A percentile compares a stretch with the other conserved stretches of the same genome.
Evolutionary conservation across 2,888 invertebrate species (phyloP).

Genomic region (Timandra comae): DNA sequence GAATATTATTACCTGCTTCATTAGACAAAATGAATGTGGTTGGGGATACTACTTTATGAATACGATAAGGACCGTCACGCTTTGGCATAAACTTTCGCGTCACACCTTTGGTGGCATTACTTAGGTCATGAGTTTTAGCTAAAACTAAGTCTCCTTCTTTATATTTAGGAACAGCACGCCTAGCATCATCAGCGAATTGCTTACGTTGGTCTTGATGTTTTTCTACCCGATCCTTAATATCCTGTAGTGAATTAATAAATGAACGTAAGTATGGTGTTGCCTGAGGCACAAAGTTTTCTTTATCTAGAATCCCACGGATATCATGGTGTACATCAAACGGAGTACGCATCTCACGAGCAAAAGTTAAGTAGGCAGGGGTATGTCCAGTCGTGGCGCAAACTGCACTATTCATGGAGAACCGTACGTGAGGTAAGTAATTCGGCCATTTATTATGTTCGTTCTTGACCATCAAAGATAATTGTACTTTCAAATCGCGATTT

Average conservation of each 20-base stretch:
- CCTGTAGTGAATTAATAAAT: not conserved
- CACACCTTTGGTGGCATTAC: conserved; percentile 7
- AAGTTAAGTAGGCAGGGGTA: conserved; percentile 26
- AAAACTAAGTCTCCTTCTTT: conserved; percentile 5
- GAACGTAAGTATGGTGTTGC: conserved; percentile 4
- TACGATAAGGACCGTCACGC: conserved; percentile 6
- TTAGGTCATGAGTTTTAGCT: conserved; percentile 2
- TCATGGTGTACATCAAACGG: conserved; percentile 6
- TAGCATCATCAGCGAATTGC: not conserved
- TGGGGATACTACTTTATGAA: conserved; percentile 2
- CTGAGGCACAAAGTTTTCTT: conserved; percentile 4
- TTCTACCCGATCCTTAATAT: conserved; percentile 1
- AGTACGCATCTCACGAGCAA: conserved; percentile 27
- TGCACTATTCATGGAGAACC: conserved; percentile 25
- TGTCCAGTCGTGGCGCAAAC: conserved; percentile 13
- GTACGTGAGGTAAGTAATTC: conserved; percentile 16
- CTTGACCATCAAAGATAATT: conserved; percentile 21
- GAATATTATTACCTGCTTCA: not conserved
- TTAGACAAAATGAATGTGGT: conserved; percentile 4
- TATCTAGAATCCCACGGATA: conserved; percentile 1
- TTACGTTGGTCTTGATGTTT: conserved; percentile 1
- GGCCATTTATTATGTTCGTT: conserved; percentile 25
- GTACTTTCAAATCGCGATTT: conserved; percentile 30
- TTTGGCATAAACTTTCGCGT: conserved; percentile 9
- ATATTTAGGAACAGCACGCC: not conserved